Percentiles rank a stretch among this genome's conserved stretches.
phyloP scores from a whole-genome alignment of 1,140 invertebrate genomes.

The Diuraphis noxia region DNA sequence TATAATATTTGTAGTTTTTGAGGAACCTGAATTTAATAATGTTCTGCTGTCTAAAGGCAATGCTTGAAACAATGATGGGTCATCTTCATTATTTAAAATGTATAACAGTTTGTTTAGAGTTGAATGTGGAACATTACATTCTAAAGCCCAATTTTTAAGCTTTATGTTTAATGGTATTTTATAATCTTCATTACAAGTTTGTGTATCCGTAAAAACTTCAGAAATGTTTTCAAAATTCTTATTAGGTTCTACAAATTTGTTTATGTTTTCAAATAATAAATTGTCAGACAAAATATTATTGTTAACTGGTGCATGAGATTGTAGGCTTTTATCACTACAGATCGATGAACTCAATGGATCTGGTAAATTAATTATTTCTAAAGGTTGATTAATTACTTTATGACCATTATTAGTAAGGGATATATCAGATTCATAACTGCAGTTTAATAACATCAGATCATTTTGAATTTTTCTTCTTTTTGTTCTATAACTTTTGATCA shows the following conservation, averaged over 20 bases:
- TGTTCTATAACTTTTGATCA: background rate
- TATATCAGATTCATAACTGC: background rate
- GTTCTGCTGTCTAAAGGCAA: background rate
- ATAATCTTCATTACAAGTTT: background rate
- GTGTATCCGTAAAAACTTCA: no score
- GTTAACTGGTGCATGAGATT: no score
- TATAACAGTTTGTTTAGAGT: background rate
- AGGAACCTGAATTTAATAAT: background rate
- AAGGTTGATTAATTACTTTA: no score
- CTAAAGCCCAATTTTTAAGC: background rate
- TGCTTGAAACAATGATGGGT: background rate
- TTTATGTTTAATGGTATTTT: background rate
- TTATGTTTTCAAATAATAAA: no score
- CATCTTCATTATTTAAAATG: background rate
- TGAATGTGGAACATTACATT: slow-evolving; percentile 13
- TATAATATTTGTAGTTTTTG: background rate
- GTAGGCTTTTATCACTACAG: no score
- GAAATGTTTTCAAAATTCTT: no score
- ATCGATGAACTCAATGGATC: no score
- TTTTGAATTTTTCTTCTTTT: slow-evolving; percentile 1
- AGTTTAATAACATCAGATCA: background rate
- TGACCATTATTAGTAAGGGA: background rate
- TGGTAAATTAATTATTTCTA: no score
- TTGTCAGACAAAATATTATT: no score
- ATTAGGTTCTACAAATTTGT: no score